Percentiles rank a stretch among this genome's conserved stretches.
Conservation (phyloP, 2,797 vertebrate genomes). For the Enteromius mattozi region DNA sequence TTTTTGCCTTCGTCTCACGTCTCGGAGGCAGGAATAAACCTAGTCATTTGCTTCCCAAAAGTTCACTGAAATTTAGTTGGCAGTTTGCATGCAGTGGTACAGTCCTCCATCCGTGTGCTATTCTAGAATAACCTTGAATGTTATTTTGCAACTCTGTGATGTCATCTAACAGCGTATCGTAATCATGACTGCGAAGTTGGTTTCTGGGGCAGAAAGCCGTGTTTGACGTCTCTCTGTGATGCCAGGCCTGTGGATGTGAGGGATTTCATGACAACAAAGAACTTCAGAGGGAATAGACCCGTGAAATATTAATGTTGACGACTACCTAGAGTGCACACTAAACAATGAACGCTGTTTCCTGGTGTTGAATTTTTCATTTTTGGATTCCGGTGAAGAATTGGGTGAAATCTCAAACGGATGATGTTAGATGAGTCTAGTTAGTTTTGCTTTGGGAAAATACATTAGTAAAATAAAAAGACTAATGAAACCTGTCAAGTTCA, state of each 20-base stretch:
- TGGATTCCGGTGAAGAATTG: neutral
- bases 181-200: neutral
- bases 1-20: slow-evolving; percentile 14
- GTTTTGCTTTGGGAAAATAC: neutral
- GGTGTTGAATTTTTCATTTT: slow-evolving; percentile 30
- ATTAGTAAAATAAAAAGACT: neutral
- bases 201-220: neutral
- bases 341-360: slow-evolving; percentile 19
- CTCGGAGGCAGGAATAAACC: slow-evolving; percentile 30
- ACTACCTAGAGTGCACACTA: slow-evolving; percentile 20
- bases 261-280: slow-evolving; percentile 4
- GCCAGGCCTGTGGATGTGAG: neutral
- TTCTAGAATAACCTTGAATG: slow-evolving; percentile 25
- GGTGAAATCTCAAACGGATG: slow-evolving; percentile 3
- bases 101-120: neutral
- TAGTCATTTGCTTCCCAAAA: slow-evolving; percentile 39
- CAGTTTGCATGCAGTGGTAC: neutral
- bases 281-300: slow-evolving; percentile 21
- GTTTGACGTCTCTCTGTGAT: neutral
- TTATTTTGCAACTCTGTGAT: neutral
- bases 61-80: slow-evolving; percentile 12
- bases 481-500: neutral
- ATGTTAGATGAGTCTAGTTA: neutral
- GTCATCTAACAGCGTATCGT: slow-evolving; percentile 18
- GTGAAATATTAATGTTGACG: slow-evolving; percentile 32